These are phyloP conservation scores for Tetragonisca angustula DNA, from an alignment of 2,888 invertebrate genomes.

Conservation along the genomic window DNA sequence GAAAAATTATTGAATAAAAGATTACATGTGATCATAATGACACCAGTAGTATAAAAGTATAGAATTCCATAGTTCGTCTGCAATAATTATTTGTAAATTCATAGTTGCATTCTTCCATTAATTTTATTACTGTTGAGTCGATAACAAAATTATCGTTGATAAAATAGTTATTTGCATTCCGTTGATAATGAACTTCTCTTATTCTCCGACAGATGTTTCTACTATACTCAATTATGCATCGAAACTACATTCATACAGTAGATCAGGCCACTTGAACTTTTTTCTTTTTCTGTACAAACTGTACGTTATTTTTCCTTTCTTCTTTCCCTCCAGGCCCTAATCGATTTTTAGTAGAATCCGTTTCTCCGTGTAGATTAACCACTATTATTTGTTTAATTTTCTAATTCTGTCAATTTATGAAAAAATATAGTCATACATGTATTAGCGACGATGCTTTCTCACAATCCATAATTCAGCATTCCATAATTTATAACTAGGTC, in stretches of 20 bases:
- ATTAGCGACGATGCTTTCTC: too few relatives aligned
- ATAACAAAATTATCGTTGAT: not conserved
- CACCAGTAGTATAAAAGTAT: not conserved
- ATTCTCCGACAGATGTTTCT: slow-evolving; percentile 6
- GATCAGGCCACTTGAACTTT: not conserved
- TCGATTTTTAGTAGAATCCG: too few relatives aligned
- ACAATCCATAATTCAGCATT: too few relatives aligned
- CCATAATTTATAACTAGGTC: too few relatives aligned
- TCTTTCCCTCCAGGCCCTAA: too few relatives aligned
- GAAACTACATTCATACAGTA: not conserved
- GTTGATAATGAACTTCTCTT: not conserved
- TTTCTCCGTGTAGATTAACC: too few relatives aligned
- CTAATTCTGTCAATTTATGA: too few relatives aligned
- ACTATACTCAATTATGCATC: not conserved
- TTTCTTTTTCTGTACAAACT: too few relatives aligned
- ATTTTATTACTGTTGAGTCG: not conserved
- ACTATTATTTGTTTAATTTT: too few relatives aligned
- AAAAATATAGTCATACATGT: too few relatives aligned
- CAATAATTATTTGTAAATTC: not conserved
- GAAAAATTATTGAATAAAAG: not conserved
- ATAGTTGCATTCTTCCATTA: not conserved
- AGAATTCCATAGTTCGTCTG: not conserved
- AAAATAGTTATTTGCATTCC: not conserved
- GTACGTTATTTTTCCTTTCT: too few relatives aligned
- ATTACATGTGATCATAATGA: not conserved